A percentile compares a stretch with the other conserved stretches of the same genome.
These are phyloP conservation scores for Hyles lineata DNA, from an alignment of 2,888 invertebrate genomes.

Conservation along the genomic window DNA sequence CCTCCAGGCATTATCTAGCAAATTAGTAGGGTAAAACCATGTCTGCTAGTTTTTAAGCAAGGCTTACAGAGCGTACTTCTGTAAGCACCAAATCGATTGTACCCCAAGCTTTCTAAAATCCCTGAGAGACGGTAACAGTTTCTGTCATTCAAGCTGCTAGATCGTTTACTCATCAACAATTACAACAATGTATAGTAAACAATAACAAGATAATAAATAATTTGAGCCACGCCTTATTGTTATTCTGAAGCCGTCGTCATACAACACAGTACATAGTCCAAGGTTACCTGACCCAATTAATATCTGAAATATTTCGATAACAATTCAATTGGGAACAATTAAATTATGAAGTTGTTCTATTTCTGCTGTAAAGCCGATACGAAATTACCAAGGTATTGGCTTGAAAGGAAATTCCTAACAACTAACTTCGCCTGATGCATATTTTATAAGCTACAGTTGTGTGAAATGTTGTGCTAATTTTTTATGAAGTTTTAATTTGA, in stretches of 20 bases:
- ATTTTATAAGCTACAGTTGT: conserved; percentile 1
- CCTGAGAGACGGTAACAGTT: no score
- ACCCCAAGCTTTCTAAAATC: no score
- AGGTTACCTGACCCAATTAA: conserved; percentile 7
- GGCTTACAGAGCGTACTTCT: no score
- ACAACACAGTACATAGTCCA: neutral
- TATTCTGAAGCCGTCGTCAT: neutral
- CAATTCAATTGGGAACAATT: conserved; percentile 37
- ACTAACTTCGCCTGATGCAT: conserved; percentile 10
- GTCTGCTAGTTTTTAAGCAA: no score
- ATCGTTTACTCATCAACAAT: no score
- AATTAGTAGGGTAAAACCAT: no score
- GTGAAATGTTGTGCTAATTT: neutral
- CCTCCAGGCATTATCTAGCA: no score
- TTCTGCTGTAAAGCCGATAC: conserved; percentile 1
- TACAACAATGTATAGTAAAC: no score
- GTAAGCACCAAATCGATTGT: no score
- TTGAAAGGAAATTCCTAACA: conserved; percentile 26
- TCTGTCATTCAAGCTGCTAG: no score
- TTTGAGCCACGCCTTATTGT: neutral
- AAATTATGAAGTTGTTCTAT: conserved; percentile 31
- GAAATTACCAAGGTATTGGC: conserved; percentile 21
- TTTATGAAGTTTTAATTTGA: neutral
- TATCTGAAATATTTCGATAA: conserved; percentile 38
- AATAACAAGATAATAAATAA: no score